phyloP scores from a whole-genome alignment of 2,113 vertebrate genomes.

The Ploceus nigricollis region DNA sequence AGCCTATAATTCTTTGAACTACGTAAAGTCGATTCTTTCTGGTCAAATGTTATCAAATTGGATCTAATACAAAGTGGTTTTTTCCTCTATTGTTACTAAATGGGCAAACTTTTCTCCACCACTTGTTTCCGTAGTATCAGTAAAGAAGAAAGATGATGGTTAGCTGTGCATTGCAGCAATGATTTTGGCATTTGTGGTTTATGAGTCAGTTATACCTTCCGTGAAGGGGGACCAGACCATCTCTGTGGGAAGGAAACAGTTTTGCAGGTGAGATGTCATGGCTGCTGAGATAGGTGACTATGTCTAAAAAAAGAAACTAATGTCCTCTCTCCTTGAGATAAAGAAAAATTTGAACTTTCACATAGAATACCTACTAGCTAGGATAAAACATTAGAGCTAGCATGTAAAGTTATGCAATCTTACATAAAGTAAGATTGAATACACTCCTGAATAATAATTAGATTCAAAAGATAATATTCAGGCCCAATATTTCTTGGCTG shows the following conservation, averaged over 20 bases:
- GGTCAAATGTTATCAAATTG: not conserved
- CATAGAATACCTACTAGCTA: not conserved
- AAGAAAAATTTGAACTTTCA: not conserved
- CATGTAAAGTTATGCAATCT: not conserved
- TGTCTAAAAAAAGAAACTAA: not conserved
- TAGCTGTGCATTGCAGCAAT: not conserved
- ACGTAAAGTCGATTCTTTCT: not conserved
- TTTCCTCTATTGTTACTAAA: not conserved
- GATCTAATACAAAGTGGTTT: accelerated
- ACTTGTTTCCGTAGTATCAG: not conserved
- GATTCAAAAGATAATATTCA: not conserved
- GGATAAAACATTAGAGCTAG: not conserved
- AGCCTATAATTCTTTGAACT: not conserved
- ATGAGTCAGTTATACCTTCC: not conserved
- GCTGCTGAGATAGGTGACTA: not conserved
- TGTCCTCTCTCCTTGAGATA: not conserved
- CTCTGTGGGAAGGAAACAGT: not conserved
- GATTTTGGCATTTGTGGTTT: not conserved
- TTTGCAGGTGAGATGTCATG: not conserved
- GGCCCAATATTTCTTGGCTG: not conserved
- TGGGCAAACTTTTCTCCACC: not conserved
- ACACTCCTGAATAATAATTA: not conserved
- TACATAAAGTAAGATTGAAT: no score
- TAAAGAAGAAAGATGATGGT: not conserved
- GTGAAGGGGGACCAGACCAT: not conserved